Conservation (phyloP, 1,140 invertebrate species). For the Drosophila mayri region DNA sequence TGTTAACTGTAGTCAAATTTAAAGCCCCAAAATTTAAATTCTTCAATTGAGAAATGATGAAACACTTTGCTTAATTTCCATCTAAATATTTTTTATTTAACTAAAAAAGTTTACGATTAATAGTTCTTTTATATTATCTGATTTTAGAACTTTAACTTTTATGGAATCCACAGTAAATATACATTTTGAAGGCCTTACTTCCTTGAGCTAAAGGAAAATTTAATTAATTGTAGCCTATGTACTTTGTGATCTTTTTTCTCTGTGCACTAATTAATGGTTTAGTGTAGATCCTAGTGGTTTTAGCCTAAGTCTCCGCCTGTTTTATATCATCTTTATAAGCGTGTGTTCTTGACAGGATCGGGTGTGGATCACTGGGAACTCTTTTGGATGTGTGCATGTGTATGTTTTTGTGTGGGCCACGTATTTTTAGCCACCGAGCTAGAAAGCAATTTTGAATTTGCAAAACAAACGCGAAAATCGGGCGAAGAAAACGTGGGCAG, state of each 20-base stretch:
- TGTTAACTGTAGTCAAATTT: too few species aligned
- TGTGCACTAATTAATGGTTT: conserved; percentile 14
- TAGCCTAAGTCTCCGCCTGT: conserved; percentile 25
- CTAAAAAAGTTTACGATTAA: too few species aligned
- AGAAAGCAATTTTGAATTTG: conserved; percentile 52
- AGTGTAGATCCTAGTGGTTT: conserved; percentile 37
- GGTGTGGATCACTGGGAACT: conserved; percentile 52
- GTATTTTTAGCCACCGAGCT: conserved; percentile 70
- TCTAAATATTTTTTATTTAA: too few species aligned
- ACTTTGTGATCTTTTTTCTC: conserved; percentile 40
- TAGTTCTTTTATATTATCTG: too few species aligned
- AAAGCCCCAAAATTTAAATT: too few species aligned
- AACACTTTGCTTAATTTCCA: too few species aligned
- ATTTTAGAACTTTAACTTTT: too few species aligned
- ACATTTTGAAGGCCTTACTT: neutral
- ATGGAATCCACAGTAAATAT: neutral
- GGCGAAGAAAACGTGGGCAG: conserved; percentile 71
- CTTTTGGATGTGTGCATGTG: conserved; percentile 25
- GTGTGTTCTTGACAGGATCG: conserved; percentile 32
- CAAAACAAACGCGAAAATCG: conserved; percentile 62
- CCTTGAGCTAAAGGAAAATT: neutral
- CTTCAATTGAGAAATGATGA: too few species aligned
- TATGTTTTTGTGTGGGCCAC: conserved; percentile 27
- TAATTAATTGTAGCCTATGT: conserved; percentile 9
- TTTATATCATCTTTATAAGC: conserved; percentile 1